Conservation (phyloP, 1,140 invertebrate species). For the Vollenhovia emeryi region DNA sequence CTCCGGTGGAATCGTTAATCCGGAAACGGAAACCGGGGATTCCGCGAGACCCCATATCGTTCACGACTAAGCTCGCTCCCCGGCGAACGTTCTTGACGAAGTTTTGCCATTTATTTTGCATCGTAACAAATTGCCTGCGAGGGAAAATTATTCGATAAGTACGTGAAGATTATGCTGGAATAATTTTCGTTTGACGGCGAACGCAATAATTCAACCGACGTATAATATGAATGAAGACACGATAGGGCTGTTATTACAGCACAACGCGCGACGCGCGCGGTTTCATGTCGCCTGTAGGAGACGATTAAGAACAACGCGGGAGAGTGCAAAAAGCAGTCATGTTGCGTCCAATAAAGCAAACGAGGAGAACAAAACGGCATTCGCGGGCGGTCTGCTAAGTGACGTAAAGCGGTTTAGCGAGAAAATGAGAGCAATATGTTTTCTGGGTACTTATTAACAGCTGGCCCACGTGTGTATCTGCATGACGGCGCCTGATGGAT, state of each 20-base stretch:
- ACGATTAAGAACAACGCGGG: conserved; percentile 49
- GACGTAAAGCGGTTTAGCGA: conserved; percentile 67
- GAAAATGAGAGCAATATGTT: conserved; percentile 66
- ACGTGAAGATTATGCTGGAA: not conserved
- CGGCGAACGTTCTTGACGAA: not conserved
- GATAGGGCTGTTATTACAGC: not conserved
- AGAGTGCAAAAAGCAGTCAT: conserved; percentile 64
- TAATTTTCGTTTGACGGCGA: not conserved
- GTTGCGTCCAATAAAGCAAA: conserved; percentile 62
- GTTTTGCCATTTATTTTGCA: not conserved
- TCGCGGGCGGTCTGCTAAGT: conserved; percentile 37
- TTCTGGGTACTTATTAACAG: conserved; percentile 67
- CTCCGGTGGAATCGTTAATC: not conserved
- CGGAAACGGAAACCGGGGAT: not conserved
- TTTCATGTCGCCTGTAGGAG: not conserved
- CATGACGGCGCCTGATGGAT: conserved; percentile 38
- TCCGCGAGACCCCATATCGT: not conserved
- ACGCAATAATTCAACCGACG: not conserved
- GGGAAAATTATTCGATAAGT: not conserved
- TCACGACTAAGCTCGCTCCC: not conserved
- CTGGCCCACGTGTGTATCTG: conserved; percentile 61
- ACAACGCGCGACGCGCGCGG: not conserved
- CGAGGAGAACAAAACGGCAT: conserved; percentile 55
- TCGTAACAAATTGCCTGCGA: not conserved
- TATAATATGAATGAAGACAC: not conserved